These are phyloP conservation scores for Australoheros scitulus DNA, from an alignment of 2,113 vertebrate species.

Conservation along the genomic window DNA sequence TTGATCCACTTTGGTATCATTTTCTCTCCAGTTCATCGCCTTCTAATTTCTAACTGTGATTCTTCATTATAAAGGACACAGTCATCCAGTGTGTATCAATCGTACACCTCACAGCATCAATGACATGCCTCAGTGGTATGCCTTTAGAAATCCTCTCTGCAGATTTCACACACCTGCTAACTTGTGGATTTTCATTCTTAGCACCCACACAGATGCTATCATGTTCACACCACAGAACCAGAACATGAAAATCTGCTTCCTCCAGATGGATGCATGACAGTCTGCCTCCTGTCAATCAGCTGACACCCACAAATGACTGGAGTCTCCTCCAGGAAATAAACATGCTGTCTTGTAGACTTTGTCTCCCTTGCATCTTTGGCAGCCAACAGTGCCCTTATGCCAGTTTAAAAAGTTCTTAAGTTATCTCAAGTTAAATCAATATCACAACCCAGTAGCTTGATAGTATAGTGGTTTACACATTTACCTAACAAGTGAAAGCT, in stretches of 20 bases:
- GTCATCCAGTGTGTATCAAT: background rate
- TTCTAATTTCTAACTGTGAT: background rate
- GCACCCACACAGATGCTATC: constrained; percentile 61
- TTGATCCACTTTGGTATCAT: background rate
- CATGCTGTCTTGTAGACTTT: background rate
- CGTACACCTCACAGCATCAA: background rate
- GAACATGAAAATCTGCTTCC: constrained; percentile 53
- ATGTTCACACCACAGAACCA: constrained; percentile 35
- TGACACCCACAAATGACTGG: constrained; percentile 11
- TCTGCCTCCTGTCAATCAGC: constrained; percentile 56
- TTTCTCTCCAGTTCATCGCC: background rate
- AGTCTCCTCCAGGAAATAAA: constrained; percentile 28
- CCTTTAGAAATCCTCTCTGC: background rate
- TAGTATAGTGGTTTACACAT: too few species aligned
- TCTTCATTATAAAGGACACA: background rate
- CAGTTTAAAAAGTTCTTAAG: background rate
- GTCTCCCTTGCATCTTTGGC: background rate
- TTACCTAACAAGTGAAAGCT: too few species aligned
- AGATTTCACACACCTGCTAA: constrained; percentile 33
- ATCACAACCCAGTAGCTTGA: background rate
- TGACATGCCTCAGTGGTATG: too few species aligned
- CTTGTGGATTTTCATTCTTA: constrained; percentile 13
- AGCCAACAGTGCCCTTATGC: background rate
- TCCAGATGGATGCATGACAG: constrained; percentile 61
- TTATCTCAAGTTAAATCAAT: background rate